These are phyloP conservation scores for Rosalia funebris DNA, from an alignment of 2,888 invertebrate species.

Conservation along the genomic window DNA sequence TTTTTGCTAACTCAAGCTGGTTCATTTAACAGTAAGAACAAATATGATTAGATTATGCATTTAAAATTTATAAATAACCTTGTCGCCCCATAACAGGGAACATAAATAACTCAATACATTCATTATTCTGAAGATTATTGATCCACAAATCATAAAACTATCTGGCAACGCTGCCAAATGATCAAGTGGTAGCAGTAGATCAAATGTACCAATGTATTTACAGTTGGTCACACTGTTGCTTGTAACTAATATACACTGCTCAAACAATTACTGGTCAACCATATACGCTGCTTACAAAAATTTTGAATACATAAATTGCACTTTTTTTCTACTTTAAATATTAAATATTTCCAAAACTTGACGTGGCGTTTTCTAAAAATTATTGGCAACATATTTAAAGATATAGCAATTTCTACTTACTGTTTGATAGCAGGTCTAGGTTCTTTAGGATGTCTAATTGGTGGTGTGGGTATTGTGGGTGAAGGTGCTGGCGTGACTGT, in stretches of 20 bases:
- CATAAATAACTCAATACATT: too few relatives aligned
- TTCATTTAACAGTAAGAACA: too few relatives aligned
- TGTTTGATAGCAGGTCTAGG: slow-evolving; percentile 71
- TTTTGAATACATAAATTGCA: neutral
- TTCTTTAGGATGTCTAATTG: slow-evolving; percentile 34
- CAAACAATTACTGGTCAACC: neutral
- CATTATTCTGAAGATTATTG: slow-evolving; percentile 5
- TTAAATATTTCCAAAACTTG: too few relatives aligned
- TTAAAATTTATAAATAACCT: too few relatives aligned
- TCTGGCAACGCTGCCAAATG: neutral
- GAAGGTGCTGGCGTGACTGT: neutral
- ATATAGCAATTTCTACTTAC: slow-evolving; percentile 64
- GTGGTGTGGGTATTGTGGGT: slow-evolving; percentile 5
- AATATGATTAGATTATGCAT: too few relatives aligned
- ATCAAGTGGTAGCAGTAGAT: slow-evolving; percentile 4
- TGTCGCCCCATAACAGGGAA: too few relatives aligned
- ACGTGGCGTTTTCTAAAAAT: too few relatives aligned
- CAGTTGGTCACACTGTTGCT: slow-evolving; percentile 6
- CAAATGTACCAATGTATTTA: slow-evolving; percentile 1
- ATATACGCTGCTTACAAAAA: slow-evolving; percentile 14
- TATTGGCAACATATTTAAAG: neutral
- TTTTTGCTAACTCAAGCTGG: too few relatives aligned
- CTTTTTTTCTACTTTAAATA: too few relatives aligned
- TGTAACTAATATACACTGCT: neutral
- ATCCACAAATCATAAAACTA: slow-evolving; percentile 7